Percentiles rank a stretch among this genome's conserved stretches.
These are phyloP conservation scores for Anthopleura xanthogrammica DNA, from an alignment of 92 coral and sea anemone genomes.

Conservation along the genomic window DNA sequence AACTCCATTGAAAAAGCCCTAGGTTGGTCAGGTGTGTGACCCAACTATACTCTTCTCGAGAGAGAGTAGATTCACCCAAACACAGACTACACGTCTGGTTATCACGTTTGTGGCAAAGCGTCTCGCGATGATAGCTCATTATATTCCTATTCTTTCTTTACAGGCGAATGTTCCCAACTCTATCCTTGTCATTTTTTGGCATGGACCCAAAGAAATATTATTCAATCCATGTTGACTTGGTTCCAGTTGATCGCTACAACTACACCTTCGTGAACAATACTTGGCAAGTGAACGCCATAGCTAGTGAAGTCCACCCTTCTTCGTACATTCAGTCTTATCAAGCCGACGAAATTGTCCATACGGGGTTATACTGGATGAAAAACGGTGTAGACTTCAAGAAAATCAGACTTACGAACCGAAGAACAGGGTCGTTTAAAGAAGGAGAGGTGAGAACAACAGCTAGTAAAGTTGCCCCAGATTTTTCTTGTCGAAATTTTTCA, in stretches of 20 bases:
- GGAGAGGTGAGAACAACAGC: slow-evolving; percentile 60
- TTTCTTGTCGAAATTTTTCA: not conserved
- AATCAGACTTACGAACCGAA: slow-evolving; percentile 71
- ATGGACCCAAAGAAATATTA: slow-evolving; percentile 72
- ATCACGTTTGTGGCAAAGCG: not conserved
- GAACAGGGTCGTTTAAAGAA: slow-evolving; percentile 70
- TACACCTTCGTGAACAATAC: slow-evolving; percentile 79
- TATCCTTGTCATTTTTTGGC: slow-evolving; percentile 72
- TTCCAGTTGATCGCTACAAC: slow-evolving; percentile 76
- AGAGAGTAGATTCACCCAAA: not conserved
- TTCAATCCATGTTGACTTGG: slow-evolving; percentile 70
- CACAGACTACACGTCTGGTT: not conserved
- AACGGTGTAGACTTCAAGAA: slow-evolving; percentile 89
- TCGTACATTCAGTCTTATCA: slow-evolving; percentile 77
- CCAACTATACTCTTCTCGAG: not conserved
- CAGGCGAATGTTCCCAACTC: slow-evolving; percentile 89
- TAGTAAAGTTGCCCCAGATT: too few species aligned
- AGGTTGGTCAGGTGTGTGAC: slow-evolving; percentile 16
- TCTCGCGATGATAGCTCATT: not conserved
- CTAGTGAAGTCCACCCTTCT: slow-evolving; percentile 72
- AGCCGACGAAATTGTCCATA: slow-evolving; percentile 75
- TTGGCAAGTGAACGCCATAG: slow-evolving; percentile 83
- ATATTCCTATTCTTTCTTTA: not conserved
- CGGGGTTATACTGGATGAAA: slow-evolving; percentile 88
- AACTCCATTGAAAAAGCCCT: slow-evolving; percentile 14